Evolutionary conservation across 37 sponge, comb jelly and placozoan genomes (phyloP), one percentile per base, ranked within the genome.

Genomic region (Theonella swinhoei): DNA sequence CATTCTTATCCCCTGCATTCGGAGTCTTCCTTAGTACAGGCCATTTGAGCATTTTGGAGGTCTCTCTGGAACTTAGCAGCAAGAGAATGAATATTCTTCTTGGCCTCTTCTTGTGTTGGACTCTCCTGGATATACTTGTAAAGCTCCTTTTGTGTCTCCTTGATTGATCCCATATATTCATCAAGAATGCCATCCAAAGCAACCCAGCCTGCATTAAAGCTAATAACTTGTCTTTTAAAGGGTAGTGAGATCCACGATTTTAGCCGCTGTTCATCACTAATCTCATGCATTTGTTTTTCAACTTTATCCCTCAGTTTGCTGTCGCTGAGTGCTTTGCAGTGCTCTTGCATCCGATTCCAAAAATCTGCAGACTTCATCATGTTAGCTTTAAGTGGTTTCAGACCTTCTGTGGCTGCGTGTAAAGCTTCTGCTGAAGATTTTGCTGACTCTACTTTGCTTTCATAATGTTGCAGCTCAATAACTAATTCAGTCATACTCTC

Each of bases 321-420:
- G 1, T 79, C 62, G 20, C 80, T 75, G 17, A 91, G 54, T 14
- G 24, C 3, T 26, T 83, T 40, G 40, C 91, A 91, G 33, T 91
- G 87, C 20, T 58, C 39, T 38, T 86, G 78, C 82, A 91, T 70
- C 42, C 70, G 77, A 24, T 71, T 64, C 91, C 91, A 91, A 33
- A 91, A 91, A 17, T 64, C 33, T 11, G 91, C 91, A 23, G 74
- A 83, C 58, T 76, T 68, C 75, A 82, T 68, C 91, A 91, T 91
- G 1, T 86, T 68, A 32, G 83, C 69, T 38, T 87, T 69, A 5
- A 91, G 91, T 28, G 74, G 34, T 42, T 86, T 68, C 39, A 91
- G 79, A 35, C 62, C 83, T 29, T 75, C 66, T 42, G 66, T 72
- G 1, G 91, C 87, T 31, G 82, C 58, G 23, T 91, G 87, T 0